Percentiles rank a stretch among this genome's conserved stretches.
Conservation (phyloP, 1,140 invertebrate species). For the Procambarus clarkii region DNA sequence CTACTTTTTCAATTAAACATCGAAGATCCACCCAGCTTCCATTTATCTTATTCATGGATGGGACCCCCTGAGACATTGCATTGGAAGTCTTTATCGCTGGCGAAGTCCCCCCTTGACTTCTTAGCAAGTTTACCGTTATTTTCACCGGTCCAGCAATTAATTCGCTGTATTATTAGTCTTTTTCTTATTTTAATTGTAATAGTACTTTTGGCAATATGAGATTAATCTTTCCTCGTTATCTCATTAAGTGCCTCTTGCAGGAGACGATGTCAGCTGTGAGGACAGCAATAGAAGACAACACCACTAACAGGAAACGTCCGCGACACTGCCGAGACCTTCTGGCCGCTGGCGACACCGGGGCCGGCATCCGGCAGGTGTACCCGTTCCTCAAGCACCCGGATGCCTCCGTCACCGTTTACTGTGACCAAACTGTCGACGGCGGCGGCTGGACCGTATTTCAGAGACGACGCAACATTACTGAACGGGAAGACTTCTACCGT, state of each 20-base stretch:
- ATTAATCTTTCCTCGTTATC: too few species aligned
- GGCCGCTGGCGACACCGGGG: neutral
- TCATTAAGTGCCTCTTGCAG: neutral
- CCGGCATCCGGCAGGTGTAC: neutral
- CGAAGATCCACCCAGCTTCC: too few species aligned
- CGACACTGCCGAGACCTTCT: slow-evolving; percentile 21
- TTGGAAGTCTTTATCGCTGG: too few species aligned
- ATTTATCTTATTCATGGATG: too few species aligned
- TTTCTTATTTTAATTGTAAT: too few species aligned
- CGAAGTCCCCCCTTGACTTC: too few species aligned
- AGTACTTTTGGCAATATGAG: too few species aligned
- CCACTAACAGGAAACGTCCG: neutral
- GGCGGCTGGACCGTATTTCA: slow-evolving; percentile 41
- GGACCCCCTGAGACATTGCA: too few species aligned
- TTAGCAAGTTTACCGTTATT: too few species aligned
- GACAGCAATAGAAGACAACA: neutral
- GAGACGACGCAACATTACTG: slow-evolving; percentile 60
- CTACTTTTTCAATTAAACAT: too few species aligned
- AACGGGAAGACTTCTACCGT: slow-evolving; percentile 67
- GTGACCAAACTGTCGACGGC: slow-evolving; percentile 73
- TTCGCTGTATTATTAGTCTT: too few species aligned
- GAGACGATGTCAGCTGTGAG: neutral
- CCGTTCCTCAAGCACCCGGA: slow-evolving; percentile 6
- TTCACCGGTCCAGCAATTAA: too few species aligned
- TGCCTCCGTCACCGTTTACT: slow-evolving; percentile 70